Conservation (phyloP, 2,797 vertebrate genomes). For the Capromys pilorides region DNA sequence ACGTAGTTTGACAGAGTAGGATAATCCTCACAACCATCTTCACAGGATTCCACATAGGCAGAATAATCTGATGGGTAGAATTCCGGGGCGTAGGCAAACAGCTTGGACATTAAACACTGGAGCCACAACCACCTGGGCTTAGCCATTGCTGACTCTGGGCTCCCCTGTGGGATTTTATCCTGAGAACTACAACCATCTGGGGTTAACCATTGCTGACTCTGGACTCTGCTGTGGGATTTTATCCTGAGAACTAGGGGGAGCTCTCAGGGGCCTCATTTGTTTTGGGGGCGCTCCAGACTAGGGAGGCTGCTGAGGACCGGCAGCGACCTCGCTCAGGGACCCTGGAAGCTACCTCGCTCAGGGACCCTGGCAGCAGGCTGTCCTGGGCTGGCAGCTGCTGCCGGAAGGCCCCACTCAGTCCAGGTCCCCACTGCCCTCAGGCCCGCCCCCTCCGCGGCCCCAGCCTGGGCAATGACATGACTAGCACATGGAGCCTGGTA, state of each 20-base stretch:
- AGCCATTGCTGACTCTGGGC: too few relatives aligned
- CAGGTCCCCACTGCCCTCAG: conserved; percentile 81
- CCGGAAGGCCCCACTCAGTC: conserved; percentile 81
- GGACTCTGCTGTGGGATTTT: conserved; percentile 4
- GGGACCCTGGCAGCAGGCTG: conserved; percentile 88
- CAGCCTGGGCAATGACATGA: conserved; percentile 67
- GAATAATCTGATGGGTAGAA: too few relatives aligned
- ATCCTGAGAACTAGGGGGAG: conserved; percentile 79
- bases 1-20: too few relatives aligned
- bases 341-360: too few relatives aligned
- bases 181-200: conserved; percentile 64
- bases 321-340: conserved; percentile 80
- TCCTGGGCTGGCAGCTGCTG: conserved; percentile 91
- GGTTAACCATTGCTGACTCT: too few relatives aligned
- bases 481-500: conserved; percentile 91
- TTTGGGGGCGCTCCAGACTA: conserved; percentile 81
- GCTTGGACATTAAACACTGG: too few relatives aligned
- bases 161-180: conserved; percentile 62
- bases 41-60: too few relatives aligned
- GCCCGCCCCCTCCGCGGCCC: conserved; percentile 82
- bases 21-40: too few relatives aligned
- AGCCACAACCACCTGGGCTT: too few relatives aligned
- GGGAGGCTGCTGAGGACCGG: conserved; percentile 65
- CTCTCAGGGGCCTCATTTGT: conserved; percentile 70
- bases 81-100: too few relatives aligned